Base-by-base conservation (phyloP, 2,888 invertebrate species). In the Dicyrtomina minuta region DNA sequence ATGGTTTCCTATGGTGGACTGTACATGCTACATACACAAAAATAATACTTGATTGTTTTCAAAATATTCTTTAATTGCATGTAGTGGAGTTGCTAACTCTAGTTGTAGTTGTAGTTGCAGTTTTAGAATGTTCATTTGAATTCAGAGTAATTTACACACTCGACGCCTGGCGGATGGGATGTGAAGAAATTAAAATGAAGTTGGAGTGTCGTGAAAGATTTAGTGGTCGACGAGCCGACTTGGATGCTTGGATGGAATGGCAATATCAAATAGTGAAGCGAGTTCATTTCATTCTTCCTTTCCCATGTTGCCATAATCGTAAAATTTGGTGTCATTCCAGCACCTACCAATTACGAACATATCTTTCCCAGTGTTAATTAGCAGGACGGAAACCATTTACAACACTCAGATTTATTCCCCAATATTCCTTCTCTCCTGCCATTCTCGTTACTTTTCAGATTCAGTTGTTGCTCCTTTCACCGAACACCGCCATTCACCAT, bases 281-380 rank as follows among this genome's bases (percentile, higher is more conserved):
- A n/a, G n/a, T n/a, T 41, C 24, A 53, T 39, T 39, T 56, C 43
- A 39, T 65, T 65, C 26, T 41, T 39, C 33, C 51, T 26, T 61
- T 59, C 46, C 15, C n/a, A n/a, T n/a, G 39, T 59, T 55, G 56
- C 72, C 65, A 71, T 74, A 66, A 74, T 71, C 74, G 70, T 74
- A 72, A 74, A 74, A 72, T 69, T 72, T 71, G 66, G 70, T 72
- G 72, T 66, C 68, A 56, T 66, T 68, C 60, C 51, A 20, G 20
- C 60, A 59, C 22, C 33, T 53, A 46, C 49, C 64, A 68, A 68
- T 68, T 69, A 66, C 70, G 39, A 46, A 49, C 59, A 53, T 33
- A 67, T 68, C 61, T 55, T 22, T 61, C 62, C 49, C 56, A 43
- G 41, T 60, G 61, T 70, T 72, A 72, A 72, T 72, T 72, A 72